Percentiles rank a stretch among this genome's conserved stretches.
Evolutionary conservation across 2,113 vertebrate genomes (phyloP).

Genomic region (Eonycteris spelaea): DNA sequence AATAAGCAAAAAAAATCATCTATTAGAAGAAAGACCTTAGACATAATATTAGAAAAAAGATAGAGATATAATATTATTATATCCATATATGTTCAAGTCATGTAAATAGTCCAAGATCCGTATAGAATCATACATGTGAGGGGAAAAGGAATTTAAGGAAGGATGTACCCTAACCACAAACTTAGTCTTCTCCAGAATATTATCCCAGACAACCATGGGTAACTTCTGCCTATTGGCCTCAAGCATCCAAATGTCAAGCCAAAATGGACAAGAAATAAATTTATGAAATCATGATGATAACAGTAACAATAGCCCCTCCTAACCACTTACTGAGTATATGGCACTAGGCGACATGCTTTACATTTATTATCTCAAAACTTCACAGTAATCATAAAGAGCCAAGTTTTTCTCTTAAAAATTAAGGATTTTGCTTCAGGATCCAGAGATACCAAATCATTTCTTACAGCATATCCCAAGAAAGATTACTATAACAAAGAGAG

Average conservation of each 20-base stretch:
- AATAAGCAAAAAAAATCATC: neutral
- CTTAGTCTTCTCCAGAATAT: neutral
- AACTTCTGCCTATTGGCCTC: neutral
- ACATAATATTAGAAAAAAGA: neutral
- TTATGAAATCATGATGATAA: neutral
- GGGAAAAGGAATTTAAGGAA: neutral
- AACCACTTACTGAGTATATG: neutral
- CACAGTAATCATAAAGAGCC: neutral
- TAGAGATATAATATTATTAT: neutral
- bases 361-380: neutral
- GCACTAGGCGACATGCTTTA: neutral
- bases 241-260: neutral
- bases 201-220: neutral
- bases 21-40: neutral
- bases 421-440: neutral
- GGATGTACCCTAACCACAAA: neutral
- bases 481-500: neutral
- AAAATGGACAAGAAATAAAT: neutral
- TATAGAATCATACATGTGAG: neutral
- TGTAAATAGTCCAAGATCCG: neutral
- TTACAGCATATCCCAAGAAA: neutral
- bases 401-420: neutral
- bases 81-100: neutral
- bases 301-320: neutral
- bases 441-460: neutral